These are phyloP conservation scores for Spheniscus mendiculus DNA, from an alignment of 2,113 vertebrate species.

Conservation along the genomic window DNA sequence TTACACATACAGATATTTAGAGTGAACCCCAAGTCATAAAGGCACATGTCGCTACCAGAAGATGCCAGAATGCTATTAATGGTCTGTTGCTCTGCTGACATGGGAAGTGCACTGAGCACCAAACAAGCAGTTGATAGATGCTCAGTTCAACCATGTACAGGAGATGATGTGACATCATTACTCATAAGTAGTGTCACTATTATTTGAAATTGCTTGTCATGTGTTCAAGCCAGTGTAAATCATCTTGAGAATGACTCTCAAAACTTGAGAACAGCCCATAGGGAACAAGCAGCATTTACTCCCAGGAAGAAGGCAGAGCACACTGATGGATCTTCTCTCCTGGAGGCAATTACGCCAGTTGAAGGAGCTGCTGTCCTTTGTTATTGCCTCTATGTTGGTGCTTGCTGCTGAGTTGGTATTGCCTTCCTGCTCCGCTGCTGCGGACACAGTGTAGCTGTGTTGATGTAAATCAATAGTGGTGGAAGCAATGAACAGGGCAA, in stretches of 20 bases:
- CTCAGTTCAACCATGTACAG: background rate
- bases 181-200: background rate
- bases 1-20: background rate
- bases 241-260: background rate
- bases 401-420: background rate
- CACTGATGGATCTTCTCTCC: background rate
- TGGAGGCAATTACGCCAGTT: background rate
- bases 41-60: background rate
- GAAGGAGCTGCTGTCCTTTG: background rate
- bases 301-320: background rate
- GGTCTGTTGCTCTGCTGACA: background rate
- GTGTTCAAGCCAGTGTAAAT: background rate
- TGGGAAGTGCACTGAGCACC: background rate
- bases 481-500: background rate
- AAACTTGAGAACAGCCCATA: background rate
- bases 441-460: background rate
- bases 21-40: background rate
- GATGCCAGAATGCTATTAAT: background rate
- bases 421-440: background rate
- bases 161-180: background rate
- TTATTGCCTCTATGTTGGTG: background rate
- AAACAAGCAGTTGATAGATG: background rate
- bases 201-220: background rate
- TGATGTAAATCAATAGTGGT: background rate
- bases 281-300: background rate